Conservation (phyloP, 2,797 vertebrate species). For the Loriculus beryllinus region DNA sequence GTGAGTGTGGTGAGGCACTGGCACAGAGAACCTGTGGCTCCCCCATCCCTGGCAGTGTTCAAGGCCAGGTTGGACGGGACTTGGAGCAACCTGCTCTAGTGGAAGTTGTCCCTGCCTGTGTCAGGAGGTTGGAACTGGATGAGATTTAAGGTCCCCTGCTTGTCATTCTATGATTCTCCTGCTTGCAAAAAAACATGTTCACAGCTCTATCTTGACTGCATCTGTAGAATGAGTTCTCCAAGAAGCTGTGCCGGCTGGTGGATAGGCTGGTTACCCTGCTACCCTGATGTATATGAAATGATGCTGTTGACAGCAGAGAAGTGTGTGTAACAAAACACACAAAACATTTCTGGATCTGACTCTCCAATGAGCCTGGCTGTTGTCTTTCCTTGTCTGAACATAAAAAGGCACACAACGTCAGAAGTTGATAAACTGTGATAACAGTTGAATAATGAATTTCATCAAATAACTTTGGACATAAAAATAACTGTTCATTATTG, state of each 20-base stretch:
- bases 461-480: not conserved
- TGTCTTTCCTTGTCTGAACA: not conserved
- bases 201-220: not conserved
- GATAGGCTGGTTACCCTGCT: not conserved
- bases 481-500: not conserved
- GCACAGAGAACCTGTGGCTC: not conserved
- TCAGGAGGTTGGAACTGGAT: not conserved
- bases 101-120: not conserved
- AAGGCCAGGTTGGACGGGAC: not conserved
- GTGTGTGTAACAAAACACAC: not conserved
- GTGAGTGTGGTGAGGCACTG: not conserved
- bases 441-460: slow-evolving; percentile 3
- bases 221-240: not conserved
- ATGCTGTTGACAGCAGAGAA: not conserved
- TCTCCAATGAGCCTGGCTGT: not conserved
- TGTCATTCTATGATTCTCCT: not conserved
- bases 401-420: not conserved
- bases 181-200: not conserved
- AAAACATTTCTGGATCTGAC: not conserved
- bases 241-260: not conserved
- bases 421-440: slow-evolving; percentile 15
- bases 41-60: not conserved
- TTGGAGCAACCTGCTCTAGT: not conserved
- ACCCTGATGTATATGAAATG: not conserved
- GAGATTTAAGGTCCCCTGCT: not conserved